Base-by-base conservation (phyloP, 2,113 vertebrate species). In the Corythornis vintsioides region DNA sequence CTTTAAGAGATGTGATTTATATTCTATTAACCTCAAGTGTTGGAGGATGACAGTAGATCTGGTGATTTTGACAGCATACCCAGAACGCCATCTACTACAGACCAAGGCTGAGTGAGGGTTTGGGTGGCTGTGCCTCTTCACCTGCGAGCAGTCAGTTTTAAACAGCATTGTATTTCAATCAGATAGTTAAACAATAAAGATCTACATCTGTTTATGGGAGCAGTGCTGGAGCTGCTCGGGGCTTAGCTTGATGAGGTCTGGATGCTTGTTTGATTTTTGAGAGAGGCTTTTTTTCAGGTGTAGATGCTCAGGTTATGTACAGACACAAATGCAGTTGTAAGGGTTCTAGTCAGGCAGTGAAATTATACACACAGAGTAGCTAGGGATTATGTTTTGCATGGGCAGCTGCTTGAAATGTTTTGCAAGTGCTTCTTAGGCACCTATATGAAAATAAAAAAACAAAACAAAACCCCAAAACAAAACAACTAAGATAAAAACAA, bases 131-230 rank as follows among this genome's bases (percentile, higher is more conserved):
- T 42, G 60, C 45, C 31, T 76, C 57, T 64, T 57, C 28, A 89
- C 74, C 64, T 74, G 33, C 10, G 26, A 94, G 42, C n/a, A 90
- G 53, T 40, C 52, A 8, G 64, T 92, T 92, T 69, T 40, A 12
- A 80, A 85, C 92, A 71, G 40, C 43, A 67, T 67, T 80, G 75
- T 73, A 33, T 87, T 95, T 94, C 61, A 92, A 64, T 93, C 87
- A 94, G 87, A 83, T 91, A 83, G 65, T 40, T 70, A 82, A 94
- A 56, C 66, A 92, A 84, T 90, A 59, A 83, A 89, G 67, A 64
- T 60, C 77, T 71, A 42, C 73, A 61, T 81, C 77, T 88, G 80
- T 83, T 53, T 82, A 16, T 31, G 69, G 74, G 75, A 94, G 40
- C 50, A 20, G 35, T 56, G 14, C 56, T 79, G 89, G 42, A 92